Evolutionary conservation across 2,888 invertebrate species (phyloP).

Genomic region (Eilema depressum): DNA sequence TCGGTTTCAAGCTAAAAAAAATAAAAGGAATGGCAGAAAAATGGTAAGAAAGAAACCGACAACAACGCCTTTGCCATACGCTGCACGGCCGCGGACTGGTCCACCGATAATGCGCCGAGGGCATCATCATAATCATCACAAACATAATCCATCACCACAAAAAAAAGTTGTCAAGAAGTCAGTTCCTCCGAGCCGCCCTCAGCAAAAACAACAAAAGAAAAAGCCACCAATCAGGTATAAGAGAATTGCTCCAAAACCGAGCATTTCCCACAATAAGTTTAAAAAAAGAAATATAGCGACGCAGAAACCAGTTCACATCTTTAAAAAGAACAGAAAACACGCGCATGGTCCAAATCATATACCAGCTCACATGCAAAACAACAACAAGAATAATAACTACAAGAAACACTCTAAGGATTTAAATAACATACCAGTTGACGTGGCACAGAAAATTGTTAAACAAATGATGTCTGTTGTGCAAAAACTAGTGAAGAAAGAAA

Average conservation of each 20-base stretch:
- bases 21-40: conserved; percentile 17
- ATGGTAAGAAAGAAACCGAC: conserved; percentile 14
- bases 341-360: conserved; percentile 23
- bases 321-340: conserved; percentile 28
- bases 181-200: not conserved
- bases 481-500: conserved; percentile 56
- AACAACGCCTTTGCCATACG: not conserved
- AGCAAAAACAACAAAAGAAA: conserved; percentile 25
- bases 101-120: conserved; percentile 9
- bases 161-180: conserved; percentile 35
- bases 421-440: not conserved
- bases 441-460: conserved; percentile 56
- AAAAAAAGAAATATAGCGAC: conserved; percentile 46
- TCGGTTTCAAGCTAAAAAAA: conserved; percentile 22
- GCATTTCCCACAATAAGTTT: conserved; percentile 23
- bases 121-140: conserved; percentile 10
- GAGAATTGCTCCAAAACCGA: conserved; percentile 20
- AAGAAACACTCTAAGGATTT: conserved; percentile 29
- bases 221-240: conserved; percentile 31
- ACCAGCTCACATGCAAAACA: conserved; percentile 11
- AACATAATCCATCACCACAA: conserved; percentile 13
- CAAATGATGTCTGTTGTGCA: conserved; percentile 58
- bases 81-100: not conserved
- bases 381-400: conserved; percentile 29
- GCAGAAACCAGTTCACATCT: conserved; percentile 36